Evolutionary conservation across 1,140 invertebrate genomes (phyloP).

Genomic region (Delia radicum): DNA sequence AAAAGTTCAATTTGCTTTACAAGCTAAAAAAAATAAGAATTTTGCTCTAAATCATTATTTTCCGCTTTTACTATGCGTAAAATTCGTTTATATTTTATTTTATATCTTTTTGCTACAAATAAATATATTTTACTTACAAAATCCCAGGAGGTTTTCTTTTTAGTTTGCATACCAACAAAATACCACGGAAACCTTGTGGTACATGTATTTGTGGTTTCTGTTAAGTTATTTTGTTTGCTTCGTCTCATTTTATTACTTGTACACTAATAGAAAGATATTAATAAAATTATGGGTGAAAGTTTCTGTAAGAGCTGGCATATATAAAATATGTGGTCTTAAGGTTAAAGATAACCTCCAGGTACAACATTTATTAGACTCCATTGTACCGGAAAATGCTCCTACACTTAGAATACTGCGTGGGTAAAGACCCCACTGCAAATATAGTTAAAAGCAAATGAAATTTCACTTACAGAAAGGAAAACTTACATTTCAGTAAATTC

Average conservation of each 20-base stretch:
- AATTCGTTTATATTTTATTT: neutral
- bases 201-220: neutral
- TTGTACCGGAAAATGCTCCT: too few relatives aligned
- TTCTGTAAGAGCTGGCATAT: too few relatives aligned
- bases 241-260: neutral
- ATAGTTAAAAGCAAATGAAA: too few relatives aligned
- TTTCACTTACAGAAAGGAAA: too few relatives aligned
- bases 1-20: conserved; percentile 19
- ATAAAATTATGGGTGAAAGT: too few relatives aligned
- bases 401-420: too few relatives aligned
- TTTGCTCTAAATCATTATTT: conserved; percentile 55
- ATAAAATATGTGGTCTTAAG: too few relatives aligned
- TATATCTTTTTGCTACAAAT: neutral
- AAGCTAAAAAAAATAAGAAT: conserved; percentile 44
- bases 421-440: too few relatives aligned
- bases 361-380: too few relatives aligned
- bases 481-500: too few relatives aligned
- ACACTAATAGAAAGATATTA: too few relatives aligned
- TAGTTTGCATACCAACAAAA: neutral
- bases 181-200: neutral
- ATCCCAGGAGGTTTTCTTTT: neutral
- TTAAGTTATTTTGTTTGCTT: neutral
- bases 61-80: conserved; percentile 52
- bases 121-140: neutral
- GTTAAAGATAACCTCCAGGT: too few relatives aligned